Evolutionary conservation across 2,888 invertebrate species (phyloP), one percentile per base, ranked within the genome.

Genomic region (Microchrysa polita): DNA sequence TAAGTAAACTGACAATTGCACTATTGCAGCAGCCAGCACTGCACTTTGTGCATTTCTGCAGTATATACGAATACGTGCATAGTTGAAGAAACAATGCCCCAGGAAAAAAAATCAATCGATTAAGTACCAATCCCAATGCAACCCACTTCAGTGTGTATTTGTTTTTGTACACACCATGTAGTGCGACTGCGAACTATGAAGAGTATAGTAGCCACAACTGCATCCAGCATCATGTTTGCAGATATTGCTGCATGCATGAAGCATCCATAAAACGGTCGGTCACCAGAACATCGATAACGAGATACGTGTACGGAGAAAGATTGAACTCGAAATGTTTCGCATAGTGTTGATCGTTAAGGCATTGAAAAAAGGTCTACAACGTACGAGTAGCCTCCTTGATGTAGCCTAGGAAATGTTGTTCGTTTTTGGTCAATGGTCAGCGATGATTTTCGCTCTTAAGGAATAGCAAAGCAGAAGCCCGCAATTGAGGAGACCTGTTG

Each of bases 181-280:
- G 48, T 48, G 4, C 12, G n/a, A n/a, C 5, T 48, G 12, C 48
- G 16, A 7, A 48, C 14, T 48, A 34, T 34, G 27, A 5, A 34
- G 27, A 5, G 7, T 34, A 7, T 5, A 34, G 27, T 34, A 48
- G 48, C 48, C 7, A 7, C 27, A 20, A 57, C 20, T 57, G 57
- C 57, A 52, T 7, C 52, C 52, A 52, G 52, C 57, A 18, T n/a
- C n/a, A n/a, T 57, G 12, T 57, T 20, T 12, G 57, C 57, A 57
- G 22, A 48, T 48, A 10, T 12, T 5, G 48, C 48, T n/a, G 48
- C 14, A 48, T 48, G 5, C 48, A 48, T 48, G 12, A 48, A n/a
- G 48, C 14, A 48, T 48, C 48, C 48, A 48, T 48, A 48, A 48
- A n/a, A 48, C 16, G 16, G 48, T 48, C 48, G 27, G 7, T 34